Base-by-base conservation (phyloP, 1,140 invertebrate species). In the Lordiphosa collinella region DNA sequence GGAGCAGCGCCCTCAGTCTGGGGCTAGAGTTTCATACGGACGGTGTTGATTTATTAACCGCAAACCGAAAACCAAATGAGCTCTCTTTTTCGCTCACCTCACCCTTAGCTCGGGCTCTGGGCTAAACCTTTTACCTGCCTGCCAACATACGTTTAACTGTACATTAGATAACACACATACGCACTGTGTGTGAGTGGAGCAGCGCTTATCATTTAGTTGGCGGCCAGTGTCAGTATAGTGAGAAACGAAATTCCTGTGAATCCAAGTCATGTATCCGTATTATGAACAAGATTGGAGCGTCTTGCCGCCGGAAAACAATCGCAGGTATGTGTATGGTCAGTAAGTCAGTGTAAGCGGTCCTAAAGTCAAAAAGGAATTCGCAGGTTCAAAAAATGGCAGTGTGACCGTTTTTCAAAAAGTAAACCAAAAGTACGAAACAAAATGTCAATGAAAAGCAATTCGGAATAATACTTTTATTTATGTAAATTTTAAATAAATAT, bases 221-320 rank as follows among this genome's bases (percentile, higher is more conserved):
- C 12, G 22, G 22, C 38, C 66, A 55, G 47, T 62, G 55, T 61
- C 60, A 70, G 41, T 68, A 49, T 37, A 59, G 52, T 52, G 43
- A 58, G 66, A 63, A 57, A 59, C 43, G 56, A 55, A 61, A 32
- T 51, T 43, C 10, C 46, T 49, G 43, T 54, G 29, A 46, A 4
- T 53, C 34, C 13, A 36, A 50, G 52, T 41, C 56, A 93, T 93
- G 92, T 93, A 92, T 91, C 90, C 92, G 49, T 93, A 93, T 89
- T 94, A 94, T 75, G 94, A 95, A 87, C 91, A 92, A 36, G 94
- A 95, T 87, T 95, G 93, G 93, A 95, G 94, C 89, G 92, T 95
- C 70, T 90, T 95, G 72, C 94, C 94, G 60, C 93, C 94, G 36
- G 94, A 95, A 89, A 92, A 94, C 53, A 95, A 95, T 86, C 91